These are phyloP conservation scores for Apodemia zela DNA, from an alignment of 2,888 invertebrate species.

Conservation along the genomic window DNA sequence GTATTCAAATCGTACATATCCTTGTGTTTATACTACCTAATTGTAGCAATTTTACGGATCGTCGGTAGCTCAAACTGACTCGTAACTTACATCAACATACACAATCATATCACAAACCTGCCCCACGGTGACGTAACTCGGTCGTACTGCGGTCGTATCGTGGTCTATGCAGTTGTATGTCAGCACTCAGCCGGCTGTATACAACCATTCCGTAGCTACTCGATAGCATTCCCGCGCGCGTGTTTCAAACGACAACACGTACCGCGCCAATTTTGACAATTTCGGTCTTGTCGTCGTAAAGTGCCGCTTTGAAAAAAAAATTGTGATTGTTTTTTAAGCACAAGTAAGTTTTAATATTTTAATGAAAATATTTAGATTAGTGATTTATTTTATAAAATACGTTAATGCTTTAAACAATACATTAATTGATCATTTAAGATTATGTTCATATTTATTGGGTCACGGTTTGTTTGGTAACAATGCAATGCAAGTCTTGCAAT, in stretches of 20 bases:
- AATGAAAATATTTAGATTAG: neutral
- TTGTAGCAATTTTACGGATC: neutral
- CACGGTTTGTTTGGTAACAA: slow-evolving; percentile 15
- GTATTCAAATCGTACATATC: neutral
- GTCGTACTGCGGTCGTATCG: slow-evolving; percentile 1
- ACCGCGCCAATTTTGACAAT: neutral
- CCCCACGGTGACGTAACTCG: neutral
- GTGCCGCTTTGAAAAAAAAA: neutral
- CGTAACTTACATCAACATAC: slow-evolving; percentile 12
- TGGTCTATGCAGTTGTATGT: slow-evolving; percentile 6
- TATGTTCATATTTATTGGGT: slow-evolving; percentile 2
- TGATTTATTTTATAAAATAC: neutral
- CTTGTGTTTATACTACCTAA: neutral
- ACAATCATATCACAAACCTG: slow-evolving; percentile 9
- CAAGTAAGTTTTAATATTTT: slow-evolving; percentile 4
- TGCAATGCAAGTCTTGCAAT: neutral
- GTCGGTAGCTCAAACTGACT: neutral
- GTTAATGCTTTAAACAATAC: neutral
- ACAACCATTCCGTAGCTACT: neutral
- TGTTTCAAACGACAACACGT: neutral
- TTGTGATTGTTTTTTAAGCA: slow-evolving; percentile 1
- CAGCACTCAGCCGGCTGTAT: neutral
- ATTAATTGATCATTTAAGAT: slow-evolving; percentile 3
- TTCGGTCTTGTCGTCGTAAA: neutral
- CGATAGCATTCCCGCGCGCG: slow-evolving; percentile 9